Evolutionary conservation across 2,888 invertebrate genomes (phyloP).

Genomic region (Synergus umbraculus): DNA sequence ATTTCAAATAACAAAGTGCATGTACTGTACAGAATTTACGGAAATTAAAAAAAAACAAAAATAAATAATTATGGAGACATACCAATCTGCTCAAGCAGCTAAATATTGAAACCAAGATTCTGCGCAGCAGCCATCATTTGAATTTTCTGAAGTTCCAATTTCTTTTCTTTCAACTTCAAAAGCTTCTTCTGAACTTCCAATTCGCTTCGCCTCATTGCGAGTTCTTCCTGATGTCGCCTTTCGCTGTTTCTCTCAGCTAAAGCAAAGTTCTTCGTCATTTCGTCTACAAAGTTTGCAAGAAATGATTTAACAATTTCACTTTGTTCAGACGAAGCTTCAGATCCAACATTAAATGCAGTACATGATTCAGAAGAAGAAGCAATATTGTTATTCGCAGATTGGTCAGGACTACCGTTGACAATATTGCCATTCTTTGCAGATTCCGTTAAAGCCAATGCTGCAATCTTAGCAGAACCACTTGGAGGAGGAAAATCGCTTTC

Average conservation of each 20-base stretch:
- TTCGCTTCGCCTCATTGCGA: conserved; percentile 54
- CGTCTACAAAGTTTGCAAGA: conserved; percentile 55
- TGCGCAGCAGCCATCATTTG: conserved; percentile 56
- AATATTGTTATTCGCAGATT: conserved; percentile 3
- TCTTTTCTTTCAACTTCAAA: conserved; percentile 57
- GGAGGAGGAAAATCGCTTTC: conserved; percentile 59
- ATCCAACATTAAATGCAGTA: conserved; percentile 20
- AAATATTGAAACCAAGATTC: not conserved
- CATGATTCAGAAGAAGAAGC: not conserved
- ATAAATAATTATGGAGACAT: not conserved
- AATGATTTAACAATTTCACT: conserved; percentile 45
- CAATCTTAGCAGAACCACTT: conserved; percentile 49
- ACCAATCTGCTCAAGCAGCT: not conserved
- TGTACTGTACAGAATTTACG: not conserved
- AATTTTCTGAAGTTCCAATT: conserved; percentile 55
- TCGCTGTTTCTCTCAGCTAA: conserved; percentile 57
- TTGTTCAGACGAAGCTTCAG: conserved; percentile 36
- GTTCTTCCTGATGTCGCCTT: conserved; percentile 60
- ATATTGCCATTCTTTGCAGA: not conserved
- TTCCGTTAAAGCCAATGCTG: not conserved
- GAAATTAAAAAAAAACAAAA: not conserved
- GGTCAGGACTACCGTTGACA: conserved; percentile 42
- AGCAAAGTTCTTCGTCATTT: conserved; percentile 61
- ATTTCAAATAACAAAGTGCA: not conserved
- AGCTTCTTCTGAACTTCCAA: conserved; percentile 59